phyloP scores from a whole-genome alignment of 2,113 vertebrate genomes.

The Fulmarus glacialis region DNA sequence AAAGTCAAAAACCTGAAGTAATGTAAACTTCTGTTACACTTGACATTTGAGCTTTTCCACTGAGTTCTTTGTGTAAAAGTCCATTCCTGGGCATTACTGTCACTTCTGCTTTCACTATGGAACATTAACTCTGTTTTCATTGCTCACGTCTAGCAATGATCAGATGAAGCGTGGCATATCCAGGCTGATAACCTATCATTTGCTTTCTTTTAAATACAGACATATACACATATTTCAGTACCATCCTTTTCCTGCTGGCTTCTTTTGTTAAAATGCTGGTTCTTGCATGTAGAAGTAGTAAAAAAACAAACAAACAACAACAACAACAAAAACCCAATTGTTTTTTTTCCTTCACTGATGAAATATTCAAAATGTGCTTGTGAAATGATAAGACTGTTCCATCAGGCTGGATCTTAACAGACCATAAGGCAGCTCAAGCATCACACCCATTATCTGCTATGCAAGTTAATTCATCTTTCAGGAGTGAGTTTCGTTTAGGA shows the following conservation, averaged over 20 bases:
- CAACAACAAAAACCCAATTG: too few relatives aligned
- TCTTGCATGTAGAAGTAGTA: not conserved
- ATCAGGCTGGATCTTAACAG: not conserved
- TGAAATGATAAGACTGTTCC: not conserved
- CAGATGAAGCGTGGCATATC: slow-evolving; percentile 40
- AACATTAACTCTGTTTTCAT: slow-evolving; percentile 53
- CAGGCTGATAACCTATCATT: slow-evolving; percentile 51
- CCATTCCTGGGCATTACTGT: slow-evolving; percentile 46
- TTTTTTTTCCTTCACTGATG: not conserved
- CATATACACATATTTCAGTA: not conserved
- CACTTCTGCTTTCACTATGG: slow-evolving; percentile 33
- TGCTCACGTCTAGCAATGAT: slow-evolving; percentile 35
- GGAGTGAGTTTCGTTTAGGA: not conserved
- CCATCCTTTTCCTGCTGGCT: not conserved
- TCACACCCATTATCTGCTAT: rapidly evolving
- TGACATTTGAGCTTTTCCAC: slow-evolving; percentile 47
- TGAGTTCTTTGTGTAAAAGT: slow-evolving; percentile 49
- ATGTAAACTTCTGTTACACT: slow-evolving; percentile 35
- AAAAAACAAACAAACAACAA: too few relatives aligned
- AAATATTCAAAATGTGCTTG: not conserved
- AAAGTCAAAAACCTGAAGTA: slow-evolving; percentile 40
- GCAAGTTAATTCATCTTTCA: not conserved
- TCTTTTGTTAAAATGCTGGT: not conserved
- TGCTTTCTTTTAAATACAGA: not conserved
- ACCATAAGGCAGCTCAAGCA: not conserved